Base-by-base conservation (phyloP, 1,140 invertebrate genomes). In the Octopus bimaculoides region DNA sequence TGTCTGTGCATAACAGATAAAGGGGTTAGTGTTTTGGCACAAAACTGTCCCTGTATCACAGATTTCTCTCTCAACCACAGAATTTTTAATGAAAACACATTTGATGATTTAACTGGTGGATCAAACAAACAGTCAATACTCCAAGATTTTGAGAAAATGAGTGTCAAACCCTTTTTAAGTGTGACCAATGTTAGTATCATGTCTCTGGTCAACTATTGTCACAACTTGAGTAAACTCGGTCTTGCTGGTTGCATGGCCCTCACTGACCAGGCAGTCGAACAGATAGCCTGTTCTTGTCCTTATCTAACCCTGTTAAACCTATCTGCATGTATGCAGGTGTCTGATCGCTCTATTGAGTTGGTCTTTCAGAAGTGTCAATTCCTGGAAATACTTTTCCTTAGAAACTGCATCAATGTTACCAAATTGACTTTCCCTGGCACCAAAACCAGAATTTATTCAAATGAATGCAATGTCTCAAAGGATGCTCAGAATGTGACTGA, bases 251-350 rank as follows among this genome's bases (percentile, higher is more conserved):
- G 66, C 14, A 71, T 20, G 8, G 6, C 66, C 8, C 66, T 71
- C 14, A 71, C 66, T 14, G 66, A 71, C 14, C 5, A 14, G 17
- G 66, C 66, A 6, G 26, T 71, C 8, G 26, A 71, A 14, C 66
- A 71, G 14, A 71, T 71, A n/a, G 66, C 66, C 17, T n/a, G 17
- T n/a, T 71, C 17, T 71, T 71, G 66, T 71, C 66, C 66, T 6
- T n/a, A 71, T 17, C 14, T 71, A 71, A 71, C 66, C 66, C 66
- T 71, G 17, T 71, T 71, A 20, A 71, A 71, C 26, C 66, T 71
- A 14, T 71, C 66, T 71, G 66, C 17, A n/a, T 71, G 66, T 71
- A 71, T 71, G 14, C 26, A 71, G 5, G 66, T 71, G 26, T 71
- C 66, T 12, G 66, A 71, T 71, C 26, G 17, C 26, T 71, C 66